Base-by-base conservation (phyloP, 2,888 invertebrate genomes). In the Mantis religiosa region DNA sequence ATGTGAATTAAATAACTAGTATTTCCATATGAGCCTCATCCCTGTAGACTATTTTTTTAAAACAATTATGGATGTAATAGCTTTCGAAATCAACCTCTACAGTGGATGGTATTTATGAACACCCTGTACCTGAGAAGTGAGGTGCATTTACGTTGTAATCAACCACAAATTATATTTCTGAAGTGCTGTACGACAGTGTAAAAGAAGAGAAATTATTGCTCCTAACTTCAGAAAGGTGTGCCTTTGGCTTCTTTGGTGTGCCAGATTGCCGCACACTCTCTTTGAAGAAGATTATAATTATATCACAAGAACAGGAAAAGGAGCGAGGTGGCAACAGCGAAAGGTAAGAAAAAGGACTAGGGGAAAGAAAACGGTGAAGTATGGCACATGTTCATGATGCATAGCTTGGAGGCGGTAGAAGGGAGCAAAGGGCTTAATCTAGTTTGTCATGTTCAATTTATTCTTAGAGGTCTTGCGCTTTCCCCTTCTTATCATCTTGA, bases 401-500 rank as follows among this genome's bases (percentile, higher is more conserved):
- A 71, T 71, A 71, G 54, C 54, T 71, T 71, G 20, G 54, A 71
- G 54, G 54, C 14, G 54, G 54, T 71, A 20, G 54, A 34, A 87
- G 34, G 83, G 88, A n/a, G 12, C 82, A 88, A 85, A 87, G 84
- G 83, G 30, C 71, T 86, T 89, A 89, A 89, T 89, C 89, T 84
- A 71, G 87, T 89, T 89, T 89, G 88, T 88, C 89, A 87, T 88
- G 89, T 89, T 88, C 89, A 89, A 88, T 89, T 89, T 89, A 83
- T 84, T 87, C 28, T 81, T 87, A 86, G 34, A 84, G 87, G 82
- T 34, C 54, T 71, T 71, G 54, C 54, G 54, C 54, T 71, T 71
- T 71, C 54, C 54, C 54, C 54, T 28, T 54, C 28, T 88, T 83
- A 47, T 88, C 84, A 87, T 82, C 34, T 87, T 81, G 34, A 34